Base-by-base conservation (phyloP, 2,797 vertebrate species). In the Cetoscarus ocellatus region DNA sequence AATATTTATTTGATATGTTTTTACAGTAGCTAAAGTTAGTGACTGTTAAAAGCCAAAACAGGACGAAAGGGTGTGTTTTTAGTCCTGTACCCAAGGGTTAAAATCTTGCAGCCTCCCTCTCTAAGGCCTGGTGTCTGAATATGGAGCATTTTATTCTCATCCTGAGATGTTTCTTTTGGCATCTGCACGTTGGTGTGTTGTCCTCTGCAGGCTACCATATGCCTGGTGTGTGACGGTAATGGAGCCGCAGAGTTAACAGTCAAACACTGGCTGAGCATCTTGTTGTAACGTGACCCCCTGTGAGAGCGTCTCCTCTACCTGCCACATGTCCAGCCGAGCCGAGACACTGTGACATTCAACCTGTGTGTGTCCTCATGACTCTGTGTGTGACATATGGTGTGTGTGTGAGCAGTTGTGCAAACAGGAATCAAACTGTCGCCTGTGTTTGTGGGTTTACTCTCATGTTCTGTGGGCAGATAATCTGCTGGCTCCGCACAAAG, bases 271-370 rank as follows among this genome's bases (percentile, higher is more conserved):
- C 34, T 1, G 10, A 72, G 74, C 73, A 45, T 78, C 68, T n/a
- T 61, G 75, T 39, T 70, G 89, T 87, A 89, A 91, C 14, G 36
- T 75, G 85, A 91, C 55, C 35, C 81, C 11, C 11, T 67, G 35
- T 64, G 52, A 61, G 38, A 39, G 7, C 38, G 7, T 19, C 4
- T 18, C 19, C 48, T 12, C 18, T 50, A 10, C 18, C 45, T 50
- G 71, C 70, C 73, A 75, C 84, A 73, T 76, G 80, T 67, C 56
- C 45, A 10, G 67, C 75, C 71, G 68, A 67, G 55, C 58, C 38
- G 61, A 81, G 73, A 72, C 62, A 13, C 61, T 6, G 38, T 69
- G 79, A 83, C 69, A 85, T 73, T 79, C 58, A 69, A 70, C 67
- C 59, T 57, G 62, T 74, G 40, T 48, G 68, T 54, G 17, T 59